Base-by-base conservation (phyloP, 2,797 vertebrate species). In the Anniella stebbinsi region DNA sequence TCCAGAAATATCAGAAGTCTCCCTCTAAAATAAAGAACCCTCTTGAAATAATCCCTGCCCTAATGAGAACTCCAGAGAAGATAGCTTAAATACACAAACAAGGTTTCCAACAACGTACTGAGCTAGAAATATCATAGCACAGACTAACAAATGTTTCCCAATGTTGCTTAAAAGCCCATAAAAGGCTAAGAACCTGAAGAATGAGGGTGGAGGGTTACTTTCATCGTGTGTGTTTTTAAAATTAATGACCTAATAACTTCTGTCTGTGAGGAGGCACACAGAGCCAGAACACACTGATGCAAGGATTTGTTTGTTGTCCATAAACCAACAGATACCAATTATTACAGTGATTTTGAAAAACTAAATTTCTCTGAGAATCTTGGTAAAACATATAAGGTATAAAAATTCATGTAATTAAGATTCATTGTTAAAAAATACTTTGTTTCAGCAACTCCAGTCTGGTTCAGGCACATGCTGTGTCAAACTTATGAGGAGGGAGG, bases 151-250 rank as follows among this genome's bases (percentile, higher is more conserved):
- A 12, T 33, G 38, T 63, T 86, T n/a, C 54, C 30, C 54, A 45
- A 9, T 77, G 73, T 66, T 76, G 36, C 41, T 86, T 86, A 86
- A 76, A 86, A 75, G 17, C 17, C 54, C 76, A 63, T 63, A 63
- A 76, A 87, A 76, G 41, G 85, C 57, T 18, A 77, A 76, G 30
- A n/a, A 77, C 38, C 28, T n/a, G 38, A 87, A 86, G 72, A 38
- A 86, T 86, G 6, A 57, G 25, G 23, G 48, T 57, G n/a, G 21
- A 86, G 11, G 63, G n/a, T 30, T 73, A 15, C 72, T 18, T 86
- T 18, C 36, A 41, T 60, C 6, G 41, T 25, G 41, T 75, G 23
- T n/a, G 54, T 28, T 73, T 57, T 77, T 48, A 28, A 57, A 83
- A 57, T 45, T 87, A 51, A 51, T 60, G 72, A 18, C n/a, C 15